Percentiles rank a stretch among this genome's conserved stretches.
Conservation (phyloP, 2,113 vertebrate species). For the Anas platyrhynchos region DNA sequence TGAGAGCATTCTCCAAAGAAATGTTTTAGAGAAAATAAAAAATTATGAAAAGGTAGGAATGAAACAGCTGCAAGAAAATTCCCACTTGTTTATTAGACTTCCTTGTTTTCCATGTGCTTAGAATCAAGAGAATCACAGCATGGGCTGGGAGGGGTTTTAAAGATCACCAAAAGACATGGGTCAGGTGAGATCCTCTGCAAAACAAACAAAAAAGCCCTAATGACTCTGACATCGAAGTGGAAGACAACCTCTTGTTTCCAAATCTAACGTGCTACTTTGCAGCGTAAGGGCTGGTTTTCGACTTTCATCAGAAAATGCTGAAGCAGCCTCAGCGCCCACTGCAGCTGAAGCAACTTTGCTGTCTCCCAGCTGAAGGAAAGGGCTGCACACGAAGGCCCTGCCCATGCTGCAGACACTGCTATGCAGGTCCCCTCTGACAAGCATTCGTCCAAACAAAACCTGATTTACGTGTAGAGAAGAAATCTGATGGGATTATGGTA, state of each 20-base stretch:
- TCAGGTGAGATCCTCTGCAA: not conserved
- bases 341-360: not conserved
- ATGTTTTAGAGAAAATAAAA: not conserved
- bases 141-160: not conserved
- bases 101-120: not conserved
- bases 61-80: not conserved
- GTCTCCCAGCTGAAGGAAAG: not conserved
- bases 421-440: accelerated
- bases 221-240: not conserved
- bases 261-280: not conserved
- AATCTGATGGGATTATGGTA: not conserved
- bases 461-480: not conserved
- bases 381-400: not conserved
- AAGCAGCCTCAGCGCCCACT: not conserved
- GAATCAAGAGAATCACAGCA: no score
- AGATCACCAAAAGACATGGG: not conserved
- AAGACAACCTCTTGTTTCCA: not conserved
- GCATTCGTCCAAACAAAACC: not conserved
- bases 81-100: not conserved
- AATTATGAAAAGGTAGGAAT: not conserved
- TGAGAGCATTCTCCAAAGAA: not conserved
- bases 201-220: not conserved
- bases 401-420: not conserved
- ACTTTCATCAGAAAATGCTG: not conserved
- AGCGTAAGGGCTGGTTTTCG: not conserved